phyloP scores from a whole-genome alignment of 2,797 vertebrate species.

The Hafferia zeledoni region DNA sequence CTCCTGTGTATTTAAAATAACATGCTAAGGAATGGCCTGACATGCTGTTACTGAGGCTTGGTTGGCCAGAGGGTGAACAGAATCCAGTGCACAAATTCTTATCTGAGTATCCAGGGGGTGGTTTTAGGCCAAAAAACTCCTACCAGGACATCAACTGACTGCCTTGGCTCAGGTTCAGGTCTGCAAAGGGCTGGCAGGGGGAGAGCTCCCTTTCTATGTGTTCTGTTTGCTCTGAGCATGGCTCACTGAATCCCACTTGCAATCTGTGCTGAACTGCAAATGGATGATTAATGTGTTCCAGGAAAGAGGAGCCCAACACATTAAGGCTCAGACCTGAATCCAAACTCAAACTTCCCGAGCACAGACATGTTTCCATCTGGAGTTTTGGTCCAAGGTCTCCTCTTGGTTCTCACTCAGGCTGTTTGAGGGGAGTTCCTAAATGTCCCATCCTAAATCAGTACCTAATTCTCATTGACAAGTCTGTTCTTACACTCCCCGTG shows the following conservation, averaged over 20 bases:
- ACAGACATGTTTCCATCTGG: neutral
- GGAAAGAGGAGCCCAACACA: neutral
- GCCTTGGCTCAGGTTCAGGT: neutral
- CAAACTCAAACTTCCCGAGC: neutral
- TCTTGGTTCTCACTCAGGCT: neutral
- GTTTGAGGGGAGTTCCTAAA: neutral
- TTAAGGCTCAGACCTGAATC: neutral
- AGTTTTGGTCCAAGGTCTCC: neutral
- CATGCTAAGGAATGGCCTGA: neutral
- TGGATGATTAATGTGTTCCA: neutral
- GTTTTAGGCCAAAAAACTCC: neutral
- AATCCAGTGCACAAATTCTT: neutral
- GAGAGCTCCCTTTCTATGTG: neutral
- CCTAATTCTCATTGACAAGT: neutral
- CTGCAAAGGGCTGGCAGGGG: constrained; percentile 18
- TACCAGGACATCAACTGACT: constrained; percentile 1
- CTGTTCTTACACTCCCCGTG: neutral
- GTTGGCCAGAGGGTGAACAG: neutral
- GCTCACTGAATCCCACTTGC: neutral
- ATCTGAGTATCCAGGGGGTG: neutral
- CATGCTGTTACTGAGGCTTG: neutral
- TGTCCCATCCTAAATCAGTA: neutral
- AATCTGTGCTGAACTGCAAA: neutral
- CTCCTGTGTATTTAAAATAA: neutral
- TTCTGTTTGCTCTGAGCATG: neutral